Evolutionary conservation across 2,113 vertebrate species (phyloP).

Genomic region (Balaeniceps rex): DNA sequence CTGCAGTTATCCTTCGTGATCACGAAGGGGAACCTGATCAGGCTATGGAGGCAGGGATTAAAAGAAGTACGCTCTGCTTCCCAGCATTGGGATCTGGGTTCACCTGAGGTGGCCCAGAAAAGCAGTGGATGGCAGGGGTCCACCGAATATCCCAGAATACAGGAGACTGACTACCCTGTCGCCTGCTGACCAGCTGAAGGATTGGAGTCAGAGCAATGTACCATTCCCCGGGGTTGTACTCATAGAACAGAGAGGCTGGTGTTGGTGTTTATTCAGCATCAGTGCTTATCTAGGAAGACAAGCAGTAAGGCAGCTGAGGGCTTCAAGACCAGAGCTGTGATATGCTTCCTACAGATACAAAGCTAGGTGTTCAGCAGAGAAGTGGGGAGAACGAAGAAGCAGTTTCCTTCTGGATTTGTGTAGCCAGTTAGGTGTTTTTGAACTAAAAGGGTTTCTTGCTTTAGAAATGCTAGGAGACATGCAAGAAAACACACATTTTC

Average conservation of each 20-base stretch:
- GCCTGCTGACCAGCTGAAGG: background rate
- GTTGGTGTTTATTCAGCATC: background rate
- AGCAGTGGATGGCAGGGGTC: background rate
- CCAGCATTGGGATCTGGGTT: accelerated
- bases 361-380: background rate
- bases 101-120: background rate
- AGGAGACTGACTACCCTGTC: background rate
- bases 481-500: background rate
- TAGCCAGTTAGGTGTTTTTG: background rate
- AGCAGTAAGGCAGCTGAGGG: background rate
- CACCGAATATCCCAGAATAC: background rate
- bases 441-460: background rate
- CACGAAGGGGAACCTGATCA: background rate
- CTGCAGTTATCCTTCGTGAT: background rate
- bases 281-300: background rate
- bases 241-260: background rate
- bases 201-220: background rate
- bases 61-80: background rate
- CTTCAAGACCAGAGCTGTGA: background rate
- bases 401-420: background rate
- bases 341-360: background rate
- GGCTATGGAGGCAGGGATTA: background rate
- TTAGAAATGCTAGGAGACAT: background rate
- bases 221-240: background rate
- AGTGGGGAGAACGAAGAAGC: background rate